Percentiles rank a stretch among this genome's conserved stretches.
Evolutionary conservation across 2,888 invertebrate species (phyloP).

Genomic region (Cephalotes varians): DNA sequence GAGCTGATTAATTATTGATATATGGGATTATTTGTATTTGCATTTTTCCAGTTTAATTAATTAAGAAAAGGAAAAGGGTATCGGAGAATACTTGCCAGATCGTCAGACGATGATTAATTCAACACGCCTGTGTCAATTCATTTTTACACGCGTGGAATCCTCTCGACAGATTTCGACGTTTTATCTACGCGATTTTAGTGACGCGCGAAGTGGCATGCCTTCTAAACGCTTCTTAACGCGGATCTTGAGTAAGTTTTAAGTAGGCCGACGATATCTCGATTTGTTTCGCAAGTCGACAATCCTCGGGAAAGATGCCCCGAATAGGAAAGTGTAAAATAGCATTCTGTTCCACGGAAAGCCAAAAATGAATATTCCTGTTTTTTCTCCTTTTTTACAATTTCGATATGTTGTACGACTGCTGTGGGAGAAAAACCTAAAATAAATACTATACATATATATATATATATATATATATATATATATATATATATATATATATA

Average conservation of each 20-base stretch:
- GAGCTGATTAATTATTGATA: neutral
- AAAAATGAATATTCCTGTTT: slow-evolving; percentile 65
- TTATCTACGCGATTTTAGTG: neutral
- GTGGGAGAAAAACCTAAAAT: slow-evolving; percentile 70
- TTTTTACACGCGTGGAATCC: slow-evolving; percentile 1
- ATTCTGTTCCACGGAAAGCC: slow-evolving; percentile 55
- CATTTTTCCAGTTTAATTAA: neutral
- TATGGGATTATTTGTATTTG: slow-evolving; percentile 3
- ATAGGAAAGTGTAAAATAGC: slow-evolving; percentile 21
- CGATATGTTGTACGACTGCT: slow-evolving; percentile 71
- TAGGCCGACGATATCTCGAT: slow-evolving; percentile 7
- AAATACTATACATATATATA: slow-evolving; percentile 67
- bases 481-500: slow-evolving; percentile 63
- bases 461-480: slow-evolving; percentile 65
- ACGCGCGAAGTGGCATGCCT: neutral
- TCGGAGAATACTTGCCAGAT: neutral
- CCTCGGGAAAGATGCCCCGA: slow-evolving; percentile 13
- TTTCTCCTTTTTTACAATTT: slow-evolving; percentile 64
- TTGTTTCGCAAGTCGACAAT: slow-evolving; percentile 11
- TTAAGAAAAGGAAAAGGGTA: neutral
- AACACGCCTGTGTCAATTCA: neutral
- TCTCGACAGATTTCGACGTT: neutral
- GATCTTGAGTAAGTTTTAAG: slow-evolving; percentile 21
- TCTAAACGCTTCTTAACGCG: slow-evolving; percentile 3
- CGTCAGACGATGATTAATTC: slow-evolving; percentile 9